These are phyloP conservation scores for Trichogramma evanescens DNA, from an alignment of 2,888 invertebrate species.

Conservation along the genomic window DNA sequence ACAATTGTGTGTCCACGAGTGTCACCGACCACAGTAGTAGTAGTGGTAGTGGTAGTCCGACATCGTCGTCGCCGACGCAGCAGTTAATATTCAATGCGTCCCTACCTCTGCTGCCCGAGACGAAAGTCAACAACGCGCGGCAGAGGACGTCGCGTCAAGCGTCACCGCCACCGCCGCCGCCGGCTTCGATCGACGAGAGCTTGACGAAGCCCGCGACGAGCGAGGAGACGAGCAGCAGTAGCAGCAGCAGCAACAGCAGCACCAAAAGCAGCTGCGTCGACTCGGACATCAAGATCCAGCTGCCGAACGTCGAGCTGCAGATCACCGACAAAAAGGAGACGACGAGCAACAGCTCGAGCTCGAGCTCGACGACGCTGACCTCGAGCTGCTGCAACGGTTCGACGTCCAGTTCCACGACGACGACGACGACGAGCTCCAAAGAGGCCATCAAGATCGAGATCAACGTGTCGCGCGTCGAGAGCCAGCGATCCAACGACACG, in stretches of 20 bases:
- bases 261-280: slow-evolving; percentile 11
- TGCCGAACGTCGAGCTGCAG: slow-evolving; percentile 37
- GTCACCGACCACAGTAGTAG: background rate
- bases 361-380: slow-evolving; percentile 23
- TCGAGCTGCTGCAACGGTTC: background rate
- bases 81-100: slow-evolving; percentile 1
- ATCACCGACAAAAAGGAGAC: slow-evolving; percentile 31
- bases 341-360: slow-evolving; percentile 16
- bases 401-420: slow-evolving; percentile 15
- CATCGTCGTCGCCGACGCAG: background rate
- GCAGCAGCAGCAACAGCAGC: slow-evolving; percentile 4
- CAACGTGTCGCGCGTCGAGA: slow-evolving; percentile 40
- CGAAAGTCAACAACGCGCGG: slow-evolving; percentile 1
- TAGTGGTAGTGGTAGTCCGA: background rate
- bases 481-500: slow-evolving; percentile 14
- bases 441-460: slow-evolving; percentile 43
- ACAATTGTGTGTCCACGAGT: background rate
- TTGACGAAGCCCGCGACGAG: no score
- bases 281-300: slow-evolving; percentile 37
- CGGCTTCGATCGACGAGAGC: no score
- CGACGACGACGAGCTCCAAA: slow-evolving; percentile 18
- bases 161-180: background rate
- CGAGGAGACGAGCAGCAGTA: background rate
- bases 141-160: slow-evolving; percentile 10
- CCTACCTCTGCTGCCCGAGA: slow-evolving; percentile 17